phyloP scores from a whole-genome alignment of 92 coral and sea anemone species.

The Phenganax subtilis region DNA sequence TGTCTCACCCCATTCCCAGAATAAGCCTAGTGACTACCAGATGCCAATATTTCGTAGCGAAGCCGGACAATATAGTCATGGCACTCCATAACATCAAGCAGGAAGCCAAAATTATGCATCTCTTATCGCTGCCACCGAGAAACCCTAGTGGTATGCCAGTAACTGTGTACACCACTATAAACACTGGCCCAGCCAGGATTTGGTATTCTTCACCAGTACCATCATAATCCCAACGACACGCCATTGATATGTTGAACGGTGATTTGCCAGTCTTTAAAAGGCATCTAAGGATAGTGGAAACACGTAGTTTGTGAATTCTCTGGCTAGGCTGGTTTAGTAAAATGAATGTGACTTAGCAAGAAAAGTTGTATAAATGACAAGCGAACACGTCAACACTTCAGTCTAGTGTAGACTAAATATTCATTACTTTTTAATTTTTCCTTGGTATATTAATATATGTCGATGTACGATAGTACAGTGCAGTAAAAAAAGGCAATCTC shows the following conservation, averaged over 20 bases:
- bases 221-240: slow-evolving; percentile 86
- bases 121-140: slow-evolving; percentile 71
- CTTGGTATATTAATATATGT: too few relatives aligned
- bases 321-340: too few relatives aligned
- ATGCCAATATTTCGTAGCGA: slow-evolving; percentile 91
- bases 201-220: slow-evolving; percentile 91
- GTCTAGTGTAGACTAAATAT: too few relatives aligned
- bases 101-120: slow-evolving; percentile 69
- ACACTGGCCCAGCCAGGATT: slow-evolving; percentile 91
- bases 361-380: too few relatives aligned
- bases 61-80: slow-evolving; percentile 87
- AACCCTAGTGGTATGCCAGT: slow-evolving; percentile 92
- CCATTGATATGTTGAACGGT: slow-evolving; percentile 9
- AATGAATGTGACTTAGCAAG: too few relatives aligned
- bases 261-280: slow-evolving; percentile 29
- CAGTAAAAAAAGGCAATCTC: too few relatives aligned
- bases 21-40: slow-evolving; percentile 77
- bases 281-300: slow-evolving; percentile 49
- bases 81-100: slow-evolving; percentile 85
- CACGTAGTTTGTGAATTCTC: neutral
- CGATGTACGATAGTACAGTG: too few relatives aligned
- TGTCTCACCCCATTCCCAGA: slow-evolving; percentile 87
- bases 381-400: too few relatives aligned
- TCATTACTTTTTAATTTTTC: too few relatives aligned
- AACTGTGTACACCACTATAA: slow-evolving; percentile 81